Percentiles rank a stretch among this genome's conserved stretches.
Evolutionary conservation across 2,888 invertebrate genomes (phyloP).

Genomic region (Xestoiulus laeticollis): DNA sequence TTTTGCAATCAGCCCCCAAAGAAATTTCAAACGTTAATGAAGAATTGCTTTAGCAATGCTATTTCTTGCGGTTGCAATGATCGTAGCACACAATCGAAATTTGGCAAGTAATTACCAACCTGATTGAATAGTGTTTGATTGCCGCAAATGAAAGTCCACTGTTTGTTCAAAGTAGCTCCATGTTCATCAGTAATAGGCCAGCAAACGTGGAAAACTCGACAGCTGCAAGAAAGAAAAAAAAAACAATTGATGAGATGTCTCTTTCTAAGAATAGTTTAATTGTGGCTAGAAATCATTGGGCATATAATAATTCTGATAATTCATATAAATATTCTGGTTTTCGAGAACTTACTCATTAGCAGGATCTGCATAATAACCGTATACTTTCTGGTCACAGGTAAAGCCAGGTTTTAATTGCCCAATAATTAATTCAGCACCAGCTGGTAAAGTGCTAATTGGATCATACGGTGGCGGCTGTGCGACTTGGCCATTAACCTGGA

Average conservation of each 20-base stretch:
- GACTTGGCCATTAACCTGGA: constrained; percentile 14
- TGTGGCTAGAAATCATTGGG: too few species aligned
- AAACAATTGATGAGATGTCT: neutral
- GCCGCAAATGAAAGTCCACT: constrained; percentile 56
- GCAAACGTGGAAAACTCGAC: constrained; percentile 56
- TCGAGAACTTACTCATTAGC: constrained; percentile 49
- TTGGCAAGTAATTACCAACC: constrained; percentile 49
- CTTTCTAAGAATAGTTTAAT: too few species aligned
- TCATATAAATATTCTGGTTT: too few species aligned
- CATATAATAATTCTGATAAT: too few species aligned
- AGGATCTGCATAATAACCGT: constrained; percentile 56
- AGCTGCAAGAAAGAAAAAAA: neutral
- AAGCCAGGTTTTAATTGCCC: constrained; percentile 54
- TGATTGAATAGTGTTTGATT: constrained; percentile 56
- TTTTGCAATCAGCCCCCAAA: neutral
- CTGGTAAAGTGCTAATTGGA: constrained; percentile 51
- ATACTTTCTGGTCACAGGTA: constrained; percentile 54
- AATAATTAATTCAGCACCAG: constrained; percentile 55
- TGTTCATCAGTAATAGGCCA: constrained; percentile 54
- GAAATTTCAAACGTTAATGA: neutral
- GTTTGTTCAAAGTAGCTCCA: constrained; percentile 53
- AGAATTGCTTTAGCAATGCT: neutral
- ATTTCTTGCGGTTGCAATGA: neutral
- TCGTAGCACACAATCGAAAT: neutral
- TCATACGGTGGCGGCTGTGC: neutral